Evolutionary conservation across 2,113 vertebrate species (phyloP).

Genomic region (Pterocles orientalis): DNA sequence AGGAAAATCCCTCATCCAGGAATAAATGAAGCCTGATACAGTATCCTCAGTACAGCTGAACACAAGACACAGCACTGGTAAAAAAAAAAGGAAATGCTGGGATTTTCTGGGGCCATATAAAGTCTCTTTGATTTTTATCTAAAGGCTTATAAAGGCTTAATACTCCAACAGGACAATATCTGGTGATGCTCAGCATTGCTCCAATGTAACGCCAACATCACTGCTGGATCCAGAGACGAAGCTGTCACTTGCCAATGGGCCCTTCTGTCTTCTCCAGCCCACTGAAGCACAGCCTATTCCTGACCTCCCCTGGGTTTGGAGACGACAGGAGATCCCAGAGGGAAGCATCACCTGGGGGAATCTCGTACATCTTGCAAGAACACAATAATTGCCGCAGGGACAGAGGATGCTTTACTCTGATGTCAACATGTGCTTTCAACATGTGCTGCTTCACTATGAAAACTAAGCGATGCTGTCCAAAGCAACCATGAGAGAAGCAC

Average conservation of each 20-base stretch:
- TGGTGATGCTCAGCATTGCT: background rate
- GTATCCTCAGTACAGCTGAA: background rate
- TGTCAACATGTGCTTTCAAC: background rate
- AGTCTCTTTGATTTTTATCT: background rate
- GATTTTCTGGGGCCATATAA: background rate
- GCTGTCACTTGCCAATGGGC: background rate
- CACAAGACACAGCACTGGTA: background rate
- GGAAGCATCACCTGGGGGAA: background rate
- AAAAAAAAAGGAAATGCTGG: background rate
- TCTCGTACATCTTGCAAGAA: background rate
- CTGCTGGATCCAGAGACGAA: background rate
- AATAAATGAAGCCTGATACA: background rate
- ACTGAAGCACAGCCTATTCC: background rate
- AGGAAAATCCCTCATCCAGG: background rate
- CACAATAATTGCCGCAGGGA: background rate
- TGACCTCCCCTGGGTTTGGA: background rate
- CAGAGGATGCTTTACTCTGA: background rate
- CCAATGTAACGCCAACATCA: background rate
- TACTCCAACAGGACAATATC: background rate
- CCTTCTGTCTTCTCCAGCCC: background rate
- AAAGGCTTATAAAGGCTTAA: background rate
- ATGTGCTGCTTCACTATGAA: background rate
- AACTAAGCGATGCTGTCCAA: background rate
- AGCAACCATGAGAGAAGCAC: background rate
- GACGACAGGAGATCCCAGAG: background rate